phyloP scores from a whole-genome alignment of 2,888 invertebrate genomes.

The Apotomis turbidana region DNA sequence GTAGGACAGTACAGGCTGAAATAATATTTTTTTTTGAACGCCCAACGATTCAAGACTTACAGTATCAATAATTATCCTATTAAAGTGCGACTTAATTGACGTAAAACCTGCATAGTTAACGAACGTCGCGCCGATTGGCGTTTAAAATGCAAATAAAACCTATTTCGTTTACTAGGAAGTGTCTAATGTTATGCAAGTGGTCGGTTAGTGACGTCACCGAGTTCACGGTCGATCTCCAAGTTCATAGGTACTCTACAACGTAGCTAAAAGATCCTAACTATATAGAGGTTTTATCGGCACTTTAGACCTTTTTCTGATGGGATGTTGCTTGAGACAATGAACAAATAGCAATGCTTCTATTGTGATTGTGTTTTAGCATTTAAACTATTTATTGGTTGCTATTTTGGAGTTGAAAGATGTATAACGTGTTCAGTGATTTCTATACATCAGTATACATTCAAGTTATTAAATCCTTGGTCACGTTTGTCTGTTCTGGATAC shows the following conservation, averaged over 20 bases:
- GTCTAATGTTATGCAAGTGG: constrained; percentile 75
- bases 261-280: background rate
- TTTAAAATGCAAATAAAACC: constrained; percentile 35
- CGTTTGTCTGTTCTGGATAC: too few relatives aligned
- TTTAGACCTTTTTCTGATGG: constrained; percentile 12
- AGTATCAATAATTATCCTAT: background rate
- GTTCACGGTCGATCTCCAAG: constrained; percentile 73
- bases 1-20: too few relatives aligned
- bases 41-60: too few relatives aligned
- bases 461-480: too few relatives aligned
- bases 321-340: constrained; percentile 18
- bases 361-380: constrained; percentile 5
- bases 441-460: too few relatives aligned
- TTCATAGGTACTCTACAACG: constrained; percentile 53
- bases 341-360: constrained; percentile 18
- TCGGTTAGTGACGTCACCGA: constrained; percentile 68
- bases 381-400: constrained; percentile 4
- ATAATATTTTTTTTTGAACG: too few relatives aligned
- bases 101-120: constrained; percentile 6
- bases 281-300: background rate
- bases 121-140: constrained; percentile 15
- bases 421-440: background rate
- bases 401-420: background rate
- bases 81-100: background rate
- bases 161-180: constrained; percentile 45